Conservation (phyloP, 2,888 invertebrate genomes). For the Sisyra terminalis region DNA sequence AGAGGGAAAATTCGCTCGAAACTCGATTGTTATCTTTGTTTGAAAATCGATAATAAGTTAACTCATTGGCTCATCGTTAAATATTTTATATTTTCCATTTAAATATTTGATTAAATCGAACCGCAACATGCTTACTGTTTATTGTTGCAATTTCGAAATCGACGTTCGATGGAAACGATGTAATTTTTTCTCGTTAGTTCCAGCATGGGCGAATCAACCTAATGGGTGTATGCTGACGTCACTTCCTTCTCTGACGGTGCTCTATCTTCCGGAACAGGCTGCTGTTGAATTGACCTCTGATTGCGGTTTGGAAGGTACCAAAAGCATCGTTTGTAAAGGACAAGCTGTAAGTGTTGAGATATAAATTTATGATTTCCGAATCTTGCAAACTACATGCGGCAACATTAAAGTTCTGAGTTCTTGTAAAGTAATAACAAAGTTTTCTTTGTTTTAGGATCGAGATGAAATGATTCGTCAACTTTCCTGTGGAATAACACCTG, state of each 20-base stretch:
- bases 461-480: slow-evolving; percentile 41
- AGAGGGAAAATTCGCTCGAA: too few species aligned
- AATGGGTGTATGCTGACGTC: slow-evolving; percentile 53
- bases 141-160: too few species aligned
- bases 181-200: slow-evolving; percentile 32
- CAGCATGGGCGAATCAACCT: slow-evolving; percentile 51
- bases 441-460: slow-evolving; percentile 38
- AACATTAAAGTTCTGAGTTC: not conserved
- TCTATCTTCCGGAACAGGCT: slow-evolving; percentile 61
- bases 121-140: too few species aligned
- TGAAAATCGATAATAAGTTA: too few species aligned
- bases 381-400: not conserved
- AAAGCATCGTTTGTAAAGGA: slow-evolving; percentile 56
- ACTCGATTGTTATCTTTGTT: too few species aligned
- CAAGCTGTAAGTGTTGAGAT: slow-evolving; percentile 40
- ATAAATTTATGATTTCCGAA: not conserved
- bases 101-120: too few species aligned
- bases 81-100: slow-evolving; percentile 2
- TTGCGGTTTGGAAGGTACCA: slow-evolving; percentile 56
- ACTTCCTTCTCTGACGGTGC: slow-evolving; percentile 53
- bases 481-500: slow-evolving; percentile 36
- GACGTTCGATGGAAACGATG: too few species aligned
- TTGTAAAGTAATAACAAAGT: too few species aligned
- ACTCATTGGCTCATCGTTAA: not conserved
- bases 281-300: slow-evolving; percentile 60